Evolutionary conservation across 23 tunicate species (phyloP), one percentile per base, ranked within the genome.

Genomic region (Diplosoma virens): DNA sequence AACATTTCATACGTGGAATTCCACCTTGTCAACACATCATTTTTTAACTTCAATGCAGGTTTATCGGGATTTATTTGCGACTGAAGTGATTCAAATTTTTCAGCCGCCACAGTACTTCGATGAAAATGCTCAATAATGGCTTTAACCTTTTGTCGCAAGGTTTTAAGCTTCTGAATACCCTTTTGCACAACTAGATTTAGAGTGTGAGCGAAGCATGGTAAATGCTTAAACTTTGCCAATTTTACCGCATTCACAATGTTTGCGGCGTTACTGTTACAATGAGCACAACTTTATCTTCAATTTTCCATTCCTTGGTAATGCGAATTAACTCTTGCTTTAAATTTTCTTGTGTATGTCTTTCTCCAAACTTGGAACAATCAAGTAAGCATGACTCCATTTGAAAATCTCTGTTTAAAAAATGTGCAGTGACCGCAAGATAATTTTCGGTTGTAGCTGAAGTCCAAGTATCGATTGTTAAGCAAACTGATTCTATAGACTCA

Each of bases 251-350:
- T 55, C 24, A 20, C 24, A 16, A 55, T 55, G 63, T 20, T 55
- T 55, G 63, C 63, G 20, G 63, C 63, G 24, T 55, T 55, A 55
- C 63, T 55, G 63, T 55, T 16, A 55, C 63, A 16, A 55, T 20
- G 24, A 55, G 63, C 20, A 55, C 63, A 55, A 55, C 24, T 55
- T 55, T 55, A 11, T 55, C 63, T 55, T 55, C 24, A 55, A 55
- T 55, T 11, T 55, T 20, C 63, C 63, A 55, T 20, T 11, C n/a
- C 24, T 25, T 55, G n/a, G n/a, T n/a, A n/a, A n/a, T n/a, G n/a
- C n/a, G n/a, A n/a, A n/a, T n/a, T n/a, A n/a, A n/a, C n/a, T n/a
- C n/a, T n/a, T n/a, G n/a, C n/a, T n/a, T n/a, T n/a, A n/a, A n/a
- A n/a, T n/a, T n/a, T 41, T 41, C 14, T 41, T 41, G 50, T 41